Conservation (phyloP, 2,113 vertebrate species). For the Platichthys stellatus region DNA sequence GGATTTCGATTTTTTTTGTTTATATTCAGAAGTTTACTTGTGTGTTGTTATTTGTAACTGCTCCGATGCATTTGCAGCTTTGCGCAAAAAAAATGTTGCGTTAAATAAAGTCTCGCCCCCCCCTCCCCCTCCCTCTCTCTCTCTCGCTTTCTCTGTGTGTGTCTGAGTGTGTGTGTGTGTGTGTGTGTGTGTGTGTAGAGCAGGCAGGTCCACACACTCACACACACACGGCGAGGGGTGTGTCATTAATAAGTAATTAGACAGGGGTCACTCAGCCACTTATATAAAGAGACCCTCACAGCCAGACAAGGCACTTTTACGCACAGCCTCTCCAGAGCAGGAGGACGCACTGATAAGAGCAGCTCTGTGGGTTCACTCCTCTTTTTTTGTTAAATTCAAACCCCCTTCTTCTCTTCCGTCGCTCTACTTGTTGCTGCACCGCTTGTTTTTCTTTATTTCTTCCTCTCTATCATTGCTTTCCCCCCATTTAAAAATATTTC, state of each 20-base stretch:
- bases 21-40: background rate
- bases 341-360: conserved; percentile 56
- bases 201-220: conserved; percentile 77
- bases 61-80: background rate
- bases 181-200: conserved; percentile 43
- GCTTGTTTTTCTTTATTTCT: background rate
- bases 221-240: conserved; percentile 83
- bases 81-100: background rate
- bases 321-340: conserved; percentile 50
- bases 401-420: background rate
- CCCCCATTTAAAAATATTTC: background rate
- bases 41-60: background rate
- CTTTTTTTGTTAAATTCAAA: no score
- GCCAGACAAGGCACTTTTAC: conserved; percentile 63
- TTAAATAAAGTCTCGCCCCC: conserved; percentile 26
- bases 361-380: conserved; percentile 15
- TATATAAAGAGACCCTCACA: conserved; percentile 87
- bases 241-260: conserved; percentile 99
- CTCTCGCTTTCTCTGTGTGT: background rate
- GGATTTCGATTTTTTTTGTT: background rate
- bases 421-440: conserved; percentile 10
- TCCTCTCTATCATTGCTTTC: background rate
- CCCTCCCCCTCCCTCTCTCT: background rate
- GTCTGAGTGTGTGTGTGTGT: conserved; percentile 4
- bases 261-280: conserved; percentile 87